Evolutionary conservation across 2,888 invertebrate species (phyloP).

Genomic region (Drosophila siamana): DNA sequence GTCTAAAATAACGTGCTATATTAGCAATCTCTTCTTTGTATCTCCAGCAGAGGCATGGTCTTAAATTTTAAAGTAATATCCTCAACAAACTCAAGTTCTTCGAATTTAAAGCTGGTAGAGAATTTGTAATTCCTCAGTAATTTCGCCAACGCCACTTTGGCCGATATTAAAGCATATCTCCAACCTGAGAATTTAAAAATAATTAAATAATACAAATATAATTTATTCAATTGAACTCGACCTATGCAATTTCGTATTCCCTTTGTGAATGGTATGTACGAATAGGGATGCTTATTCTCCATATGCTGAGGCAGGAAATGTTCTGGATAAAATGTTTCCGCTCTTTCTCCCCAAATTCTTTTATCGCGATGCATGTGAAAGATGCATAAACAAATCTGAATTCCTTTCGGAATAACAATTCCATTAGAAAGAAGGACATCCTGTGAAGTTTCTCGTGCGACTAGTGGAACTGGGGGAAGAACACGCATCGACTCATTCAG

Average conservation of each 20-base stretch:
- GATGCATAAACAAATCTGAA: constrained; percentile 78
- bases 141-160: constrained; percentile 80
- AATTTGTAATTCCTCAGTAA: constrained; percentile 80
- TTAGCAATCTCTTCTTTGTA: constrained; percentile 59
- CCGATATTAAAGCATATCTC: constrained; percentile 80
- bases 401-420: constrained; percentile 77
- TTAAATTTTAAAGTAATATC: constrained; percentile 82
- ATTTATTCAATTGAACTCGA: constrained; percentile 23
- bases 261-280: constrained; percentile 84
- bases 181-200: constrained; percentile 65
- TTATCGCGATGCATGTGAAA: constrained; percentile 83
- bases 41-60: constrained; percentile 68
- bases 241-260: constrained; percentile 84
- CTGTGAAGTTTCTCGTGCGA: constrained; percentile 73
- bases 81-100: constrained; percentile 82
- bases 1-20: not conserved
- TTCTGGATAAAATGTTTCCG: constrained; percentile 83
- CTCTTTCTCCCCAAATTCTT: constrained; percentile 83
- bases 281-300: constrained; percentile 81
- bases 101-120: constrained; percentile 77
- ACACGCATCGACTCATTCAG: constrained; percentile 83
- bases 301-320: constrained; percentile 82
- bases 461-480: constrained; percentile 81
- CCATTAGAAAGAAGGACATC: constrained; percentile 77
- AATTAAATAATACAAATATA: not conserved